Conservation (phyloP, 2,113 vertebrate species). For the Tapirus terrestris region DNA sequence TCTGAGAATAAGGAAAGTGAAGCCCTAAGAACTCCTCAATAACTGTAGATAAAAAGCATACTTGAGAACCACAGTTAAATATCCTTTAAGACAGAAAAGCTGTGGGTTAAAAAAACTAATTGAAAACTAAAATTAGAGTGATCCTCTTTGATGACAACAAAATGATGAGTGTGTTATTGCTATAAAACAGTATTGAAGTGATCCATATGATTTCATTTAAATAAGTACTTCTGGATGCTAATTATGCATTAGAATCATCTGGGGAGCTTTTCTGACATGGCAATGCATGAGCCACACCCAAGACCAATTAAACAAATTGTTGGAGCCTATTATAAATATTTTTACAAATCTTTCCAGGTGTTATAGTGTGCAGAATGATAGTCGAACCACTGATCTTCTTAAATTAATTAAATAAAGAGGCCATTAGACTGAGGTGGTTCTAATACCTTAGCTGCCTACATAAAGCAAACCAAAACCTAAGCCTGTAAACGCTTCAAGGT, state of each 20-base stretch:
- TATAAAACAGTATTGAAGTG: neutral
- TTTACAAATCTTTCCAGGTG: neutral
- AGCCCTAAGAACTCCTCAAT: neutral
- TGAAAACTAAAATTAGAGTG: neutral
- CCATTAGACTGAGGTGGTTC: neutral
- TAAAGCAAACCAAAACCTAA: neutral
- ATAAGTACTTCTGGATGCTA: neutral
- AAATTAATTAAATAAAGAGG: neutral
- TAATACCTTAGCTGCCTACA: neutral
- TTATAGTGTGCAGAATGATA: neutral
- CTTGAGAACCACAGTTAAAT: neutral
- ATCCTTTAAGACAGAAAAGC: constrained; percentile 12
- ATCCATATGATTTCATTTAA: neutral
- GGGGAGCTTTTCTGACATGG: neutral
- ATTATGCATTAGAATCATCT: neutral
- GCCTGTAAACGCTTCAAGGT: neutral
- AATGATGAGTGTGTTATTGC: neutral
- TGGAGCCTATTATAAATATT: neutral
- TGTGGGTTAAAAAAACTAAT: neutral
- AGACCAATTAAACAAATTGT: neutral
- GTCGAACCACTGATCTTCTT: neutral
- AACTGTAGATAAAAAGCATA: neutral
- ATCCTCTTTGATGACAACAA: neutral
- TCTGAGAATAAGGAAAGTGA: neutral
- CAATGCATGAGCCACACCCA: neutral